Evolutionary conservation across 1,140 invertebrate species (phyloP).

Genomic region (Nautilus pompilius): DNA sequence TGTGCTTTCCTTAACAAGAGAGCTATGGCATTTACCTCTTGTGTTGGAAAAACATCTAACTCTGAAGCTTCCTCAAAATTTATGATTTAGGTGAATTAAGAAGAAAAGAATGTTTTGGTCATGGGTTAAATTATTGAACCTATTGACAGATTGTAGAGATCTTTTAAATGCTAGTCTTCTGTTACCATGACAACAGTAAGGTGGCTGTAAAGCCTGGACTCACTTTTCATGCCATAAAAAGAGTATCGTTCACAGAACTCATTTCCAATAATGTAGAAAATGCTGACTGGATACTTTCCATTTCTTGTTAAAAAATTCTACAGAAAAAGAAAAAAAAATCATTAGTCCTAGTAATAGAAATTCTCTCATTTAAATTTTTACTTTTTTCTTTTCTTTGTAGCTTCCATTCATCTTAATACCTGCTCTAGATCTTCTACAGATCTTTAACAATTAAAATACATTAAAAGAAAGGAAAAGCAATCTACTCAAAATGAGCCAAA

Average conservation of each 20-base stretch:
- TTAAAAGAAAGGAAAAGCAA: too few species aligned
- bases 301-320: slow-evolving; percentile 22
- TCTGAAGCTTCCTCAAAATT: background rate
- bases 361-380: background rate
- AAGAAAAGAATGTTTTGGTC: background rate
- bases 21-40: too few species aligned
- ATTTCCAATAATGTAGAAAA: slow-evolving; percentile 93
- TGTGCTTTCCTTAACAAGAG: too few species aligned
- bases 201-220: slow-evolving; percentile 46
- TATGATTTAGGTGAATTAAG: background rate
- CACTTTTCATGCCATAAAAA: slow-evolving; percentile 94
- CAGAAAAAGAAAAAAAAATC: slow-evolving; percentile 4
- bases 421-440: background rate
- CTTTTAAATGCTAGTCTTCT: background rate
- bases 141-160: background rate
- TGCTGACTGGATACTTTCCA: slow-evolving; percentile 72
- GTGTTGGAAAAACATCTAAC: background rate
- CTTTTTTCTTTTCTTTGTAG: background rate
- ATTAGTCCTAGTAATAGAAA: background rate
- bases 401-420: background rate
- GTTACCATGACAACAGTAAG: background rate
- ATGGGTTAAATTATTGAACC: background rate
- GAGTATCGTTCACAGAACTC: slow-evolving; percentile 97
- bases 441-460: too few species aligned
- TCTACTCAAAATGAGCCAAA: too few species aligned